Conservation (phyloP, 2,888 invertebrate genomes). For the Amaurobius ferox region DNA sequence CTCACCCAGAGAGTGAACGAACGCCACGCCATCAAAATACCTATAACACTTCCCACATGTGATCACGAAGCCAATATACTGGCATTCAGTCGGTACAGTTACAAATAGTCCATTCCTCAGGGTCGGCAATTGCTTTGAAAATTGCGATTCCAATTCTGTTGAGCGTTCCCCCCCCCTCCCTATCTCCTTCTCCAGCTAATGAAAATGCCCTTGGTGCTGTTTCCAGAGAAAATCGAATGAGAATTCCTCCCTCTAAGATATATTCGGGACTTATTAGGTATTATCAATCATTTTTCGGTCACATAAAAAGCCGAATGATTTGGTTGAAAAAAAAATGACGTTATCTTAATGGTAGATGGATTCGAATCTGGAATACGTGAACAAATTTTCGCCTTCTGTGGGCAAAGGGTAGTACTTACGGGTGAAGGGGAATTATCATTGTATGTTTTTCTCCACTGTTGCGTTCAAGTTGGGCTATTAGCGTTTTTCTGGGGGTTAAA, state of each 20-base stretch:
- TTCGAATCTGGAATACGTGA: not conserved
- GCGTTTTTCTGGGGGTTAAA: no score
- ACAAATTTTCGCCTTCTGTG: not conserved
- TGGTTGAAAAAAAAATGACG: not conserved
- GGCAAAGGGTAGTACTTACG: not conserved
- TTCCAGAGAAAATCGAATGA: not conserved
- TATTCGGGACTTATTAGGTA: constrained; percentile 1
- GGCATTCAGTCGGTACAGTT: not conserved
- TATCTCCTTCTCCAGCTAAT: not conserved
- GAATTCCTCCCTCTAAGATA: not conserved
- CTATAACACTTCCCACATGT: no score
- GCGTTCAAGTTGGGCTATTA: no score
- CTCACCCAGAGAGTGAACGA: no score
- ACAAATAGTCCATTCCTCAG: no score
- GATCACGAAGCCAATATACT: no score
- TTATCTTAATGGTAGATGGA: not conserved
- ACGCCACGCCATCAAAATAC: no score
- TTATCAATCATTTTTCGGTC: not conserved
- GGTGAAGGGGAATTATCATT: not conserved
- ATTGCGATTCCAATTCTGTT: no score
- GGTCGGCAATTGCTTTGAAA: no score
- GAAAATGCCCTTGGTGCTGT: not conserved
- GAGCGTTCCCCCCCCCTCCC: no score
- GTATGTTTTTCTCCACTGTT: not conserved
- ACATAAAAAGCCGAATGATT: not conserved